phyloP scores from a whole-genome alignment of 2,113 vertebrate species.

The Eulemur macaco region DNA sequence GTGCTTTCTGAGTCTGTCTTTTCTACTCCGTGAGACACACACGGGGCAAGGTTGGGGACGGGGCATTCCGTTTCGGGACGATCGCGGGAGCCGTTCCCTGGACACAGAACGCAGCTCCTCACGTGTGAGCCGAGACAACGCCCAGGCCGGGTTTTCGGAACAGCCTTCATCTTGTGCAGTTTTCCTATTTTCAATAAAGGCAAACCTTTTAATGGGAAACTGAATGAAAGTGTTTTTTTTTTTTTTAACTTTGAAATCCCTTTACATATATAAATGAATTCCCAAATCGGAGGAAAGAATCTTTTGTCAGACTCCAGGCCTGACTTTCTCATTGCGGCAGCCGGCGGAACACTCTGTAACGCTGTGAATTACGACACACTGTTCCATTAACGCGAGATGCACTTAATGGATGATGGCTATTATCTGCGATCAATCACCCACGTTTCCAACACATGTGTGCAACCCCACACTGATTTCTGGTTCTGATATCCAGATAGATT shows the following conservation, averaged over 20 bases:
- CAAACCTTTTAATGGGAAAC: neutral
- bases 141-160: neutral
- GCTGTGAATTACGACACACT: neutral
- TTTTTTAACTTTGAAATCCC: neutral
- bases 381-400: neutral
- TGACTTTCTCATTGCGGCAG: neutral
- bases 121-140: fast-evolving
- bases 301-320: neutral
- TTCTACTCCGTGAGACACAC: neutral
- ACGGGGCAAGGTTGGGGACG: too few relatives aligned
- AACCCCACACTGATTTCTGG: neutral
- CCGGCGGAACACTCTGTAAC: neutral
- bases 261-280: neutral
- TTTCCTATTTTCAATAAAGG: neutral
- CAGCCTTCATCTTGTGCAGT: fast-evolving
- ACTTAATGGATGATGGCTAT: slow-evolving; percentile 21
- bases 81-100: neutral
- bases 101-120: fast-evolving
- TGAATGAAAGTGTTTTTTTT: neutral
- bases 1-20: neutral
- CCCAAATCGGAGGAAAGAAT: neutral
- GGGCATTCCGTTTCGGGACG: neutral
- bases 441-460: neutral
- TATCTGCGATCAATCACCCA: slow-evolving; percentile 60
- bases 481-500: neutral